Evolutionary conservation across 2,113 vertebrate species (phyloP).

Genomic region (Mionectes macconnelli): DNA sequence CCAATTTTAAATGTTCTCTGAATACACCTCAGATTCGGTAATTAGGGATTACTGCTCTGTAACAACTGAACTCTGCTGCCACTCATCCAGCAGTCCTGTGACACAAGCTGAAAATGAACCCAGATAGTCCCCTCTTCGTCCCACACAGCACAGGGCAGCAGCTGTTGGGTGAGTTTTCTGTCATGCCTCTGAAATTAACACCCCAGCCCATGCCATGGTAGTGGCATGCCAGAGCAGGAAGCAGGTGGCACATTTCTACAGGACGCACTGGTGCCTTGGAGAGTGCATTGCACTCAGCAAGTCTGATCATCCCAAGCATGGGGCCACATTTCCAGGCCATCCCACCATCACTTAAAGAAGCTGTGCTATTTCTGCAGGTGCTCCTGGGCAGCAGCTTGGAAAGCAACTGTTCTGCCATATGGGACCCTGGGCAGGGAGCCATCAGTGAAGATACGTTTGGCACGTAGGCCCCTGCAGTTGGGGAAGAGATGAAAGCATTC

Average conservation of each 20-base stretch:
- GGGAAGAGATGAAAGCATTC: not conserved
- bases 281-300: not conserved
- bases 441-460: not conserved
- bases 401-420: constrained; percentile 34
- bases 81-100: not conserved
- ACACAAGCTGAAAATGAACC: not conserved
- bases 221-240: not conserved
- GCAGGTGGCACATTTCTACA: constrained; percentile 5
- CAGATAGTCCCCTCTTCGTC: not conserved
- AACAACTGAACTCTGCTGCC: not conserved
- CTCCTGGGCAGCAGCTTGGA: not conserved
- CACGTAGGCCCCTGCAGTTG: not conserved
- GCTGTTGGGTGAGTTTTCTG: not conserved
- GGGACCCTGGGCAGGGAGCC: not conserved
- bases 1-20: not conserved
- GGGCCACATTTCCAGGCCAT: not conserved
- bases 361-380: constrained; percentile 22
- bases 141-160: not conserved
- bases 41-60: not conserved
- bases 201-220: not conserved
- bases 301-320: constrained; percentile 37
- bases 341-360: not conserved
- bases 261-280: not conserved
- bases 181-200: not conserved
- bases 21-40: not conserved